phyloP scores from a whole-genome alignment of 2,113 vertebrate genomes.

The Cynopterus brachyotis region DNA sequence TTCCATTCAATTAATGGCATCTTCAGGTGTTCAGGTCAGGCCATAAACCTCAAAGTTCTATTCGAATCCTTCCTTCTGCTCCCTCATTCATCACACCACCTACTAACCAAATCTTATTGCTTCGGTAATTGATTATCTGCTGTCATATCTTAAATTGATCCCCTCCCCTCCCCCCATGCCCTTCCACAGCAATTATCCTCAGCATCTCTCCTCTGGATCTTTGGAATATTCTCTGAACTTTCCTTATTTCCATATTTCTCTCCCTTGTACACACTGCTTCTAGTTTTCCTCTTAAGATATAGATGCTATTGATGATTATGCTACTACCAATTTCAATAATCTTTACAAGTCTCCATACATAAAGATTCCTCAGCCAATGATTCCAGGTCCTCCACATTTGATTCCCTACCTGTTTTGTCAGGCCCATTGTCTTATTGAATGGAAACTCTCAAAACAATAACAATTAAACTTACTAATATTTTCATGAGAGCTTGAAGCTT shows the following conservation, averaged over 20 bases:
- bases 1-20: neutral
- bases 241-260: neutral
- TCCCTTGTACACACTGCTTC: neutral
- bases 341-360: neutral
- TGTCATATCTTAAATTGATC: neutral
- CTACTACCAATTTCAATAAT: neutral
- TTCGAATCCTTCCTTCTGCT: neutral
- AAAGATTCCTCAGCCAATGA: neutral
- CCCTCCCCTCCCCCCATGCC: neutral
- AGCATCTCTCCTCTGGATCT: neutral
- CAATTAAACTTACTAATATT: constrained; percentile 17
- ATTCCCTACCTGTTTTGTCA: neutral
- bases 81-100: neutral
- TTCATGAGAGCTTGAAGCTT: neutral
- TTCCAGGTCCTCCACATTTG: neutral
- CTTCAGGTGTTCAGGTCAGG: neutral
- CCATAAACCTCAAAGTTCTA: neutral
- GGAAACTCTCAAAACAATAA: constrained; percentile 5
- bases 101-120: neutral
- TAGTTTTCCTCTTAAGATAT: neutral
- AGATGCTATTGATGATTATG: neutral
- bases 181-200: neutral
- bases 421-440: neutral
- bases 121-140: neutral
- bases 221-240: neutral